phyloP scores from a whole-genome alignment of 2,797 vertebrate species.

The Ciconia nigra region DNA sequence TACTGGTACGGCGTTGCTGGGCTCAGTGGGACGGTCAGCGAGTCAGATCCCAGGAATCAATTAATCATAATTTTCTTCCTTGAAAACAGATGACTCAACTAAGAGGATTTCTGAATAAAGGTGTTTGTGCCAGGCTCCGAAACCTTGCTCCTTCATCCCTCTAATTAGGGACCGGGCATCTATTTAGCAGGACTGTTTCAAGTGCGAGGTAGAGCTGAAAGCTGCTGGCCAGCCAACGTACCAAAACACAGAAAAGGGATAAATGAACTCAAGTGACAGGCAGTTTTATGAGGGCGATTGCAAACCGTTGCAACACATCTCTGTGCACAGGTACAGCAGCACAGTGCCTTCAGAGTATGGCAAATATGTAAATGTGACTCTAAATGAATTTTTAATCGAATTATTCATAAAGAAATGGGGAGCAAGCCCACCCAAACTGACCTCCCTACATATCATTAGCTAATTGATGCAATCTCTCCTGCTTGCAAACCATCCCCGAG shows the following conservation, averaged over 20 bases:
- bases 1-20: background rate
- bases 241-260: background rate
- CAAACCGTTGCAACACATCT: background rate
- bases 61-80: background rate
- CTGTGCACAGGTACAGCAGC: fast-evolving
- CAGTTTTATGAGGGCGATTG: background rate
- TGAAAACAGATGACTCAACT: background rate
- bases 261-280: background rate
- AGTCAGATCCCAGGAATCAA: background rate
- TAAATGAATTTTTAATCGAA: background rate
- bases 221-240: background rate
- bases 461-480: background rate
- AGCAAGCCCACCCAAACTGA: background rate
- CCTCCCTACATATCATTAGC: background rate
- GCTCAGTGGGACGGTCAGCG: fast-evolving
- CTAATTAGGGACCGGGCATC: background rate
- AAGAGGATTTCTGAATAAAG: background rate
- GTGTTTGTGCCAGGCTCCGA: background rate
- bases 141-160: background rate
- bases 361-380: background rate
- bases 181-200: background rate
- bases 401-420: too few relatives aligned
- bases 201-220: background rate
- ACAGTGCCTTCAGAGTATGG: fast-evolving
- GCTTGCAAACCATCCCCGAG: background rate